A percentile compares a stretch with the other conserved stretches of the same genome.
Conservation (phyloP, 2,888 invertebrate species). For the Agrotis segetum region DNA sequence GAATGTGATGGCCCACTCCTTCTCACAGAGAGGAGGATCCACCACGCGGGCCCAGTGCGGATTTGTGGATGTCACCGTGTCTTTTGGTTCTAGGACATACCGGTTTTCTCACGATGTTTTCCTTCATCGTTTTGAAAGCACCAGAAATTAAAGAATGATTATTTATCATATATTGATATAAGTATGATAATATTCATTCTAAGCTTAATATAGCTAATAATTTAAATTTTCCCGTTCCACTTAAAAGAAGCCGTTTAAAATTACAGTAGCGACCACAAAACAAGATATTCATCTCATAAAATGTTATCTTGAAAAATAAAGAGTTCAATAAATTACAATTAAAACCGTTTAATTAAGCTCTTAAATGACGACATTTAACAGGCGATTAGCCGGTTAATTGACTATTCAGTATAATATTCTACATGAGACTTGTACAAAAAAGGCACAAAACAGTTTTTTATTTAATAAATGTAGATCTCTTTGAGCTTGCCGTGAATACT, state of each 20-base stretch:
- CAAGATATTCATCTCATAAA: slow-evolving; percentile 34
- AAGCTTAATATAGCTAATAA: too few relatives aligned
- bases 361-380: slow-evolving; percentile 34
- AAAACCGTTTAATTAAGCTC: slow-evolving; percentile 45
- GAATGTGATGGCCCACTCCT: too few relatives aligned
- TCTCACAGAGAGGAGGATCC: too few relatives aligned
- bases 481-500: slow-evolving; percentile 10
- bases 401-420: slow-evolving; percentile 10
- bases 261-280: background rate
- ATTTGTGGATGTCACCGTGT: too few relatives aligned
- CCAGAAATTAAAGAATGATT: too few relatives aligned
- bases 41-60: too few relatives aligned
- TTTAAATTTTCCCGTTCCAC: background rate
- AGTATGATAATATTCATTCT: too few relatives aligned
- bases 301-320: slow-evolving; percentile 37
- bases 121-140: too few relatives aligned
- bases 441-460: background rate
- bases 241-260: background rate
- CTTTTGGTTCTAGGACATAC: too few relatives aligned
- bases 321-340: slow-evolving; percentile 40
- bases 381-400: slow-evolving; percentile 34
- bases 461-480: background rate
- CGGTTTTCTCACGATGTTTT: too few relatives aligned
- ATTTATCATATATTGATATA: too few relatives aligned
- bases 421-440: background rate